phyloP scores from a whole-genome alignment of 2,797 vertebrate species.

The Lycodopsis pacificus region DNA sequence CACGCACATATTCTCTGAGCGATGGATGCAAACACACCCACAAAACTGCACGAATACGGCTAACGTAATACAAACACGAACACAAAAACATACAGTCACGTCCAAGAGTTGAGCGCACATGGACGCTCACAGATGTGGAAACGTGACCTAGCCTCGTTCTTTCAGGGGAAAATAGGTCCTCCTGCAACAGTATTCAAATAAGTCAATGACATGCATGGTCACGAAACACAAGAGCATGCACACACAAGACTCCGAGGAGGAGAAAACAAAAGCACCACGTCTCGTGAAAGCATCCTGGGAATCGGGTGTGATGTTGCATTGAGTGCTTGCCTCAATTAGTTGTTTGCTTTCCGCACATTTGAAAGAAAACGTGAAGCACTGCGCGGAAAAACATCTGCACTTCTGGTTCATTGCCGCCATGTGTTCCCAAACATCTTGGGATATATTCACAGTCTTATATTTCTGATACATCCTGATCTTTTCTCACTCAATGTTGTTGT shows the following conservation, averaged over 20 bases:
- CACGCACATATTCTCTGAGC: conserved; percentile 44
- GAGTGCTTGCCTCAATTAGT: conserved; percentile 8
- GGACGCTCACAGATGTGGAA: conserved; percentile 51
- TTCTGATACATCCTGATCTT: conserved; percentile 32
- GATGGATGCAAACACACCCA: conserved; percentile 55
- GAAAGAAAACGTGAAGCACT: background rate
- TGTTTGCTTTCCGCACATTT: conserved; percentile 29
- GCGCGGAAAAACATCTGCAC: background rate
- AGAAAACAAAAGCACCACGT: conserved; percentile 23
- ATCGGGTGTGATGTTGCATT: conserved; percentile 29
- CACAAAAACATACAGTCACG: conserved; percentile 46
- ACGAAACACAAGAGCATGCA: conserved; percentile 36
- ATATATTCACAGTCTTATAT: conserved; percentile 6
- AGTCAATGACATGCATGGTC: conserved; percentile 35
- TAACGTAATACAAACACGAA: conserved; percentile 49
- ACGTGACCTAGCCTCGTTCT: conserved; percentile 19
- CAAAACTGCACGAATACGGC: conserved; percentile 30
- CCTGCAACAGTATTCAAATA: conserved; percentile 30
- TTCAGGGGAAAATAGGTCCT: conserved; percentile 36
- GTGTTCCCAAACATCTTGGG: conserved; percentile 25
- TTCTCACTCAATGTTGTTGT: conserved; percentile 31
- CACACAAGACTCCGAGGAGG: conserved; percentile 28
- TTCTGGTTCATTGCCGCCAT: background rate
- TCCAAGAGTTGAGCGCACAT: conserved; percentile 35
- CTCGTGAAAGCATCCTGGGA: conserved; percentile 33